A percentile compares a stretch with the other conserved stretches of the same genome.
These are phyloP conservation scores for Ommatoiulus sabulosus DNA, from an alignment of 2,888 invertebrate genomes.

Conservation along the genomic window DNA sequence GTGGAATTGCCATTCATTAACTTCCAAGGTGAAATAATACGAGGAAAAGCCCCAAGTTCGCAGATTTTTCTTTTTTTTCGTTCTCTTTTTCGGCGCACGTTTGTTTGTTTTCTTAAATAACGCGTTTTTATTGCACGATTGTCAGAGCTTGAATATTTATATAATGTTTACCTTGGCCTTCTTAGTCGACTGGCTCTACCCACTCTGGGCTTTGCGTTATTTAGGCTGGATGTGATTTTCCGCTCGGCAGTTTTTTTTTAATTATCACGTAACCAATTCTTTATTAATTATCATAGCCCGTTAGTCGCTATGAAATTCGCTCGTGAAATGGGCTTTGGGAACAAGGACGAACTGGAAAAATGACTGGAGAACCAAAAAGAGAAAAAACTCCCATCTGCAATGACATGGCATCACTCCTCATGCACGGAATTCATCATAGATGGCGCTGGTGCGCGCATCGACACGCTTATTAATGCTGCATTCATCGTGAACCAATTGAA, in stretches of 20 bases:
- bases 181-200: background rate
- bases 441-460: too few species aligned
- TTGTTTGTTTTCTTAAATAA: constrained; percentile 12
- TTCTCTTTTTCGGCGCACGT: too few species aligned
- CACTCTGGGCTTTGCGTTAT: background rate
- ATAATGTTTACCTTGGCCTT: constrained; percentile 11
- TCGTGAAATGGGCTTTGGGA: constrained; percentile 9
- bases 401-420: too few species aligned
- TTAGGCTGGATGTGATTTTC: background rate
- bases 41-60: constrained; percentile 10
- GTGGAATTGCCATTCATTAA: constrained; percentile 3
- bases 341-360: background rate
- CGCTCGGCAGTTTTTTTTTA: background rate
- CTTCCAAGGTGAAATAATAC: background rate
- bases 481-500: too few species aligned
- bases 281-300: background rate
- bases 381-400: too few species aligned
- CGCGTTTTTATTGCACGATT: background rate
- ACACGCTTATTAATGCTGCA: too few species aligned
- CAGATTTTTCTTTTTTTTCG: background rate
- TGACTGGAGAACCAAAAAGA: too few species aligned
- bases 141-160: constrained; percentile 1
- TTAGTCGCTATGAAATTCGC: background rate
- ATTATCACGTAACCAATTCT: background rate
- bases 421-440: too few species aligned